Evolutionary conservation across 2,113 vertebrate genomes (phyloP).

Genomic region (Sarotherodon lohbergeri): DNA sequence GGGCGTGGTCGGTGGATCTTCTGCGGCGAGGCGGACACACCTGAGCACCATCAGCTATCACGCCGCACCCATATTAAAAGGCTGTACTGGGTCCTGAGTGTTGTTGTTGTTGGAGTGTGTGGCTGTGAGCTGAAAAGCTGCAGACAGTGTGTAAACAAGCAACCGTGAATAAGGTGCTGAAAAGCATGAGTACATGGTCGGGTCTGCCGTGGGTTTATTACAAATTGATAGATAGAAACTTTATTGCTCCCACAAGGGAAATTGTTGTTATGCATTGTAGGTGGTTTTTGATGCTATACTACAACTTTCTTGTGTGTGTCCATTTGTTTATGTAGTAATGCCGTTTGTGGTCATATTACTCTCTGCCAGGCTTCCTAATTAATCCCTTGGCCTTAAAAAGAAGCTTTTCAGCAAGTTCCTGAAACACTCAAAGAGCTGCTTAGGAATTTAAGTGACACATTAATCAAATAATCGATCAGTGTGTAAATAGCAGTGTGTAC

Average conservation of each 20-base stretch:
- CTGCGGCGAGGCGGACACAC: background rate
- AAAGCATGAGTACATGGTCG: background rate
- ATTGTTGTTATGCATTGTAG: background rate
- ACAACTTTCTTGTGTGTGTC: background rate
- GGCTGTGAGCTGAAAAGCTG: background rate
- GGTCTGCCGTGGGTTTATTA: background rate
- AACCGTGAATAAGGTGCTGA: background rate
- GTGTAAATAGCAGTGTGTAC: constrained; percentile 44
- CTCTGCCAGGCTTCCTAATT: background rate
- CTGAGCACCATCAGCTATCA: background rate
- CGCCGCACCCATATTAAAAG: background rate
- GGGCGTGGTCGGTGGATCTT: background rate
- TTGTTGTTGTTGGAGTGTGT: background rate
- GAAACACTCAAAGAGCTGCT: background rate
- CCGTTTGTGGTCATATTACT: background rate
- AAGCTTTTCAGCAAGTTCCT: background rate
- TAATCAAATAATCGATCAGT: background rate
- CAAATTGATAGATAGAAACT: background rate
- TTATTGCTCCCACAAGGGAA: background rate
- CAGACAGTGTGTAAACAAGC: background rate
- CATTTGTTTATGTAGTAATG: background rate
- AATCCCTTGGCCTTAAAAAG: background rate
- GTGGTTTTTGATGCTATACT: background rate
- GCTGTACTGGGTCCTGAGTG: background rate
- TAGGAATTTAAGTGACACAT: background rate